Conservation (phyloP, 37 sponge, comb jelly and placozoan species). For the Tethya wilhelma region DNA sequence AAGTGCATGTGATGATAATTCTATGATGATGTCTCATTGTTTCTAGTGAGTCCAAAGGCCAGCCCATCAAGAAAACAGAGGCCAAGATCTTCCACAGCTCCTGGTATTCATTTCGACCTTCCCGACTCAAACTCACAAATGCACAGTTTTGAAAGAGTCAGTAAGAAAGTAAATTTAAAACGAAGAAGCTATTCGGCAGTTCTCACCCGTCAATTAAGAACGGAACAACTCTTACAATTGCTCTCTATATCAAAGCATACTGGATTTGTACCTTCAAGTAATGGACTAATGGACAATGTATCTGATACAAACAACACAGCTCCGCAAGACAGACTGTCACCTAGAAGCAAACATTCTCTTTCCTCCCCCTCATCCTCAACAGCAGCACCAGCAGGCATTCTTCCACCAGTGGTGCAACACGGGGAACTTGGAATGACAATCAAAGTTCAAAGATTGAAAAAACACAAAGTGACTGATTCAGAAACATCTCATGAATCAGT, state of each 20-base stretch:
- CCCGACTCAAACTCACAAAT: not conserved
- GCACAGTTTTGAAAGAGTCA: too few relatives aligned
- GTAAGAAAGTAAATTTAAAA: not conserved
- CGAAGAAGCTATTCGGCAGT: constrained; percentile 22
- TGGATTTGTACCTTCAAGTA: constrained; percentile 1
- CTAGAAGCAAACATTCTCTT: too few relatives aligned
- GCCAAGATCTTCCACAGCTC: constrained; percentile 16
- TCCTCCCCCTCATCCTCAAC: too few relatives aligned
- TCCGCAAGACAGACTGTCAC: too few relatives aligned
- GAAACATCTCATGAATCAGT: not conserved
- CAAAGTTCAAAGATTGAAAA: constrained; percentile 10
- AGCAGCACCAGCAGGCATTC: not conserved
- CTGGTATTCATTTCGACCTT: not conserved
- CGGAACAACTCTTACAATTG: not conserved
- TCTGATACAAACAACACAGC: too few relatives aligned
- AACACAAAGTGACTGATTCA: not conserved
- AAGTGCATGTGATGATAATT: too few relatives aligned
- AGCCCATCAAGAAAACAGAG: not conserved
- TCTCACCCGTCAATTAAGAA: not conserved
- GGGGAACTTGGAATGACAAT: constrained; percentile 32
- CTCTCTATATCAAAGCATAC: constrained; percentile 8
- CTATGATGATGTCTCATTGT: not conserved
- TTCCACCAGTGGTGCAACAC: constrained; percentile 13
- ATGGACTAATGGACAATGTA: too few relatives aligned
- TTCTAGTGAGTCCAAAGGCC: not conserved